These are phyloP conservation scores for Clarias gariepinus DNA, from an alignment of 2,113 vertebrate species.

Conservation along the genomic window DNA sequence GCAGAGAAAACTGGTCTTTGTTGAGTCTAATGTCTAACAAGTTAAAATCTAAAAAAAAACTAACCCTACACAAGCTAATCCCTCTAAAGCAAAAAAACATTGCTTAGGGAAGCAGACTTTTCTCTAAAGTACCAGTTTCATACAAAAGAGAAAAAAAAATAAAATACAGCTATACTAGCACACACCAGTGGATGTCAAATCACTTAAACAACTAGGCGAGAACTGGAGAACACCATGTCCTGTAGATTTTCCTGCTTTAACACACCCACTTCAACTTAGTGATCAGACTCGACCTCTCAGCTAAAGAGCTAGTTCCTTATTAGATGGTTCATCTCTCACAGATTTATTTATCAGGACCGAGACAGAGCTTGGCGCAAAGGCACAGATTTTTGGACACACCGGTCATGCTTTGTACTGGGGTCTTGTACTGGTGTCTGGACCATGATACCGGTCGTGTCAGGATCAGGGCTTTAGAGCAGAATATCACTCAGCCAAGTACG, in stretches of 20 bases:
- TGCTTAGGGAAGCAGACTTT: not conserved
- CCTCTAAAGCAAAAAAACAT: not conserved
- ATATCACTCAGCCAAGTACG: not conserved
- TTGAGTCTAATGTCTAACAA: not conserved
- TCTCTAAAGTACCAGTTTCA: not conserved
- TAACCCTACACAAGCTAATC: not conserved
- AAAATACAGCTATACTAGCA: not conserved
- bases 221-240: not conserved
- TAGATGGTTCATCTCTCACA: not conserved
- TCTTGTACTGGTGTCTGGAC: not conserved
- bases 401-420: not conserved
- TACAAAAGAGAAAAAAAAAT: too few species aligned
- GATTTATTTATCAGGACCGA: not conserved
- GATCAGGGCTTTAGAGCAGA: not conserved
- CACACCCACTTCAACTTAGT: not conserved
- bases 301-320: not conserved
- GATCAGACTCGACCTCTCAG: not conserved
- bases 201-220: not conserved
- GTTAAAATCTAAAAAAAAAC: not conserved
- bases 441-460: not conserved
- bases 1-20: not conserved
- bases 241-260: not conserved
- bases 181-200: not conserved
- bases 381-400: not conserved
- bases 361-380: not conserved